Base-by-base conservation (phyloP, 2,888 invertebrate species). In the Clostera curtula region DNA sequence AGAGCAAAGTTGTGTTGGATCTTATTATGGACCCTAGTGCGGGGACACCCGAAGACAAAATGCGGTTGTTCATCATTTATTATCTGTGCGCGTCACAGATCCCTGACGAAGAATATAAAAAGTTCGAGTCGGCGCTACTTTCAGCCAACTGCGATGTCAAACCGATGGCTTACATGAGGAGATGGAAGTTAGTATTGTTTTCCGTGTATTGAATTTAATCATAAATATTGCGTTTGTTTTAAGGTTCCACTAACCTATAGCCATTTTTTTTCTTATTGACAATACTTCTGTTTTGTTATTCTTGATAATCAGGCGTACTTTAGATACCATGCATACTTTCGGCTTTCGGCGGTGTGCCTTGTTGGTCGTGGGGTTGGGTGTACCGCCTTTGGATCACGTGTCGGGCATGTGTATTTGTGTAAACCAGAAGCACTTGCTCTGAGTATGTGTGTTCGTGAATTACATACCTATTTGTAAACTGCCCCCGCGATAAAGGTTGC, bases 1-100 rank as follows among this genome's bases (percentile, higher is more conserved):
- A 85, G 40, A 96, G 94, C 60, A 92, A 93, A 66, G 90, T 93
- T 12, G 83, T 97, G n/a, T 73, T 95, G 61, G 97, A 98, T 48
- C 87, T 97, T 18, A 87, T 98, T 31, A 86, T 89, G 7, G 97
- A 98, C 70, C 88, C 92, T 0, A 93, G 92, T 39, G 92, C 93
- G 21, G 97, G 97, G 0, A 90, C 91, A 1, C 87, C 92, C 0
- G 96, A 96, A 52, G 98, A 98, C 63, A 98, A 97, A 79, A 87
- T 97, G 77, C 85, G 98, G 20, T 83, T 98, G 11, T 97, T 97
- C 62, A 88, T 98, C 19, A 97, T 98, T 51, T 93, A 92, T 69
- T 95, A 93, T 56, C 91, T 98, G 40, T 97, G 97, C 71, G 89
- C 90, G 0, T 86, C 90, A 25, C 89, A 91, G 54, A 86, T 96